Evolutionary conservation across 2,113 vertebrate species (phyloP).

Genomic region (Brienomyrus brachyistius): DNA sequence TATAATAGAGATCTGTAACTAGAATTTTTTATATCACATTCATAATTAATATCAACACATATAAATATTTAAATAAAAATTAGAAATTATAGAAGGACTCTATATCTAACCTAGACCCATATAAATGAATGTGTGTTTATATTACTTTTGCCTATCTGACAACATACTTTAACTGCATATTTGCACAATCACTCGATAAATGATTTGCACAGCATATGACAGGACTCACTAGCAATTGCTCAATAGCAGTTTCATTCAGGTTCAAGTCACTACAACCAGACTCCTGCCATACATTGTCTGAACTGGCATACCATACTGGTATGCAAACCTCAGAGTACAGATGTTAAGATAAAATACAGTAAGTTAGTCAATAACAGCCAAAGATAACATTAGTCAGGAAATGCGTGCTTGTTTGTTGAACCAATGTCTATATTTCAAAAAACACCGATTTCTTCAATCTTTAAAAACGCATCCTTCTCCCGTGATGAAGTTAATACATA

Average conservation of each 20-base stretch:
- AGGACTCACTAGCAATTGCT: neutral
- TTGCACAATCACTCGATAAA: neutral
- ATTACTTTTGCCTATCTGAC: neutral
- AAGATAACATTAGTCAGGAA: neutral
- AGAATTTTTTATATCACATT: neutral
- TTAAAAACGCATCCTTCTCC: neutral
- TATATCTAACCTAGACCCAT: neutral
- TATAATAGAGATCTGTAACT: neutral
- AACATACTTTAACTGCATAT: neutral
- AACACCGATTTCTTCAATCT: neutral
- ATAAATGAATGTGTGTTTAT: neutral
- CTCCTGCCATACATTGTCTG: neutral
- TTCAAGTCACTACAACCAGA: neutral
- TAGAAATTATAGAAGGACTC: neutral
- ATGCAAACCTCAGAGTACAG: neutral
- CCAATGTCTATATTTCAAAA: neutral
- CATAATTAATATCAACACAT: neutral
- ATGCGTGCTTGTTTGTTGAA: neutral
- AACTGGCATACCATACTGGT: neutral
- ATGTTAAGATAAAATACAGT: neutral
- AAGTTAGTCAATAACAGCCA: neutral
- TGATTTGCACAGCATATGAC: neutral
- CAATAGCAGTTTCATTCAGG: neutral
- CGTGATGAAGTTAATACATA: neutral
- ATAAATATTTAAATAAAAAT: neutral